phyloP scores from a whole-genome alignment of 1,140 invertebrate species.

The Drosophila busckii region DNA sequence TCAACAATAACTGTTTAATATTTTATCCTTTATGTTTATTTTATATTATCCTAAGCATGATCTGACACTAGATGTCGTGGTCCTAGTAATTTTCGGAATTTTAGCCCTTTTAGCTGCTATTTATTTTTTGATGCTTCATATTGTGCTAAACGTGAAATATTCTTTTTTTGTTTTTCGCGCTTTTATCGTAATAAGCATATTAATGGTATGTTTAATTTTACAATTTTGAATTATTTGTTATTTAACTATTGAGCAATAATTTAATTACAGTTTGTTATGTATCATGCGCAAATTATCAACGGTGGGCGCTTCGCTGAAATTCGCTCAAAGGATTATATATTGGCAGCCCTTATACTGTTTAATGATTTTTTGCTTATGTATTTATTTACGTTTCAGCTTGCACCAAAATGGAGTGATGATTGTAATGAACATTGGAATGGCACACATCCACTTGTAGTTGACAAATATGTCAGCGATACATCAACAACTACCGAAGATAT shows the following conservation, averaged over 20 bases:
- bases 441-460: neutral
- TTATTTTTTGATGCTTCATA: slow-evolving; percentile 48
- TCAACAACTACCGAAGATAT: neutral
- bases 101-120: slow-evolving; percentile 34
- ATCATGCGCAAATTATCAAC: slow-evolving; percentile 58
- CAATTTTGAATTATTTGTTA: neutral
- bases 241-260: too few relatives aligned
- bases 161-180: slow-evolving; percentile 14
- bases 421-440: slow-evolving; percentile 16
- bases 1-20: neutral
- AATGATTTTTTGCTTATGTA: slow-evolving; percentile 47
- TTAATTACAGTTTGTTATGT: slow-evolving; percentile 48
- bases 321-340: slow-evolving; percentile 35
- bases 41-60: slow-evolving; percentile 23
- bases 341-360: slow-evolving; percentile 46
- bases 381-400: slow-evolving; percentile 33
- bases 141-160: slow-evolving; percentile 34
- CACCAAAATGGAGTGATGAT: slow-evolving; percentile 32
- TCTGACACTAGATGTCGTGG: slow-evolving; percentile 44
- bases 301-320: slow-evolving; percentile 55
- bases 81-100: slow-evolving; percentile 36
- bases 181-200: slow-evolving; percentile 30
- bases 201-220: slow-evolving; percentile 4
- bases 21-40: neutral
- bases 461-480: neutral